These are phyloP conservation scores for Phylloscopus trochilus DNA, from an alignment of 2,113 vertebrate species.

Conservation along the genomic window DNA sequence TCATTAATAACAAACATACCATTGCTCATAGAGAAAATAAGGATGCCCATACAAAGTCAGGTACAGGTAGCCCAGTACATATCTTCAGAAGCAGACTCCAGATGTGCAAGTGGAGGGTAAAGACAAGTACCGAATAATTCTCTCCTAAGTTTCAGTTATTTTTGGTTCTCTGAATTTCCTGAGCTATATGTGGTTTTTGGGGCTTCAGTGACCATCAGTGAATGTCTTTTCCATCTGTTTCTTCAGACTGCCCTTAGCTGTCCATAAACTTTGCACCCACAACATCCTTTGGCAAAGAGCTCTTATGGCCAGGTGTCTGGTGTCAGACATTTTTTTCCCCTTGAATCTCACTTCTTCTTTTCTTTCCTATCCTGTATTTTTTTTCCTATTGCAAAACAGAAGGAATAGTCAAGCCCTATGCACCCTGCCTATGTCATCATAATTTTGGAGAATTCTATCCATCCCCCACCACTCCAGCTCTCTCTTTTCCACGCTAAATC, in stretches of 20 bases:
- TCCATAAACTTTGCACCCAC: background rate
- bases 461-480: accelerated
- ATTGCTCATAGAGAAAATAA: background rate
- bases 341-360: background rate
- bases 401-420: background rate
- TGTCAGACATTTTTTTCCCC: background rate
- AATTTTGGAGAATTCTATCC: background rate
- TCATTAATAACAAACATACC: background rate
- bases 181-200: background rate
- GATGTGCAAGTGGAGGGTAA: background rate
- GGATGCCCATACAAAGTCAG: background rate
- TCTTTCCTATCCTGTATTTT: background rate
- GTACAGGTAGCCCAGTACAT: background rate
- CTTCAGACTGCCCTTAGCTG: background rate
- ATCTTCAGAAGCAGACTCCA: background rate
- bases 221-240: constrained; percentile 15
- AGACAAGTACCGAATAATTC: background rate
- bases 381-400: background rate
- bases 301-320: background rate
- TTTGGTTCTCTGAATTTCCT: background rate
- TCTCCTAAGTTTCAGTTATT: background rate
- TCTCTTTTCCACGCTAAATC: background rate
- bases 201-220: background rate
- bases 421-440: background rate
- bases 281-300: background rate